These are phyloP conservation scores for Drosophila willistoni DNA, from an alignment of 1,140 invertebrate species.

Conservation along the genomic window DNA sequence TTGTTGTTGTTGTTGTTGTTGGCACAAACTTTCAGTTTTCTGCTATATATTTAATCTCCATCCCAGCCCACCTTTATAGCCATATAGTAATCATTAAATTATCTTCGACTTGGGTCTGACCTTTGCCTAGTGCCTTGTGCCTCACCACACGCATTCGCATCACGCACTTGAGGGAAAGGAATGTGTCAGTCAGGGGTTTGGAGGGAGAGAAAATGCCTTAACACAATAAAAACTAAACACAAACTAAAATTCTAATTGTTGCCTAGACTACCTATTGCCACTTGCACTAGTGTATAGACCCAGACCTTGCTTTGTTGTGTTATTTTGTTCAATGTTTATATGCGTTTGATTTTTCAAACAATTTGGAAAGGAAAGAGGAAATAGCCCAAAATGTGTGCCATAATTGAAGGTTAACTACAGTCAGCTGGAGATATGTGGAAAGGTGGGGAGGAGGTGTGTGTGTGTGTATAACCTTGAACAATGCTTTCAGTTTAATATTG, in stretches of 20 bases:
- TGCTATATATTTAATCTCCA: slow-evolving; percentile 1
- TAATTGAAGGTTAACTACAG: slow-evolving; percentile 2
- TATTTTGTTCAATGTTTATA: slow-evolving; percentile 1
- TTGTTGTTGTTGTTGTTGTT: not conserved
- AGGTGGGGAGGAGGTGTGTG: not conserved
- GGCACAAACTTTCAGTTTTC: slow-evolving; percentile 2
- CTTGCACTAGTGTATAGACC: no score
- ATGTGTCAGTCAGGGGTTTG: not conserved
- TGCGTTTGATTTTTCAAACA: slow-evolving; percentile 1
- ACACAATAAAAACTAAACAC: no score
- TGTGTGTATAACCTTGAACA: not conserved
- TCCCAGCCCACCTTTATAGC: not conserved
- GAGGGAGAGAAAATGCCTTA: no score
- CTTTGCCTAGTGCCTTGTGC: not conserved
- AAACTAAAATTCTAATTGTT: slow-evolving; percentile 13
- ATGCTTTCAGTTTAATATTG: not conserved
- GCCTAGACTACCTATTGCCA: not conserved
- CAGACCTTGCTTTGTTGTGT: slow-evolving; percentile 1
- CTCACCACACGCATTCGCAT: slow-evolving; percentile 5
- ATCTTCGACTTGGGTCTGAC: slow-evolving; percentile 8
- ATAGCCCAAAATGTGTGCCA: not conserved
- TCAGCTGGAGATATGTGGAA: not conserved
- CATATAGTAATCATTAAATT: slow-evolving; percentile 8
- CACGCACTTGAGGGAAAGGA: not conserved
- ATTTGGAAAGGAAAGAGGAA: not conserved